Evolutionary conservation across 2,797 vertebrate genomes (phyloP).

Genomic region (Rhadinocentrus ornatus): DNA sequence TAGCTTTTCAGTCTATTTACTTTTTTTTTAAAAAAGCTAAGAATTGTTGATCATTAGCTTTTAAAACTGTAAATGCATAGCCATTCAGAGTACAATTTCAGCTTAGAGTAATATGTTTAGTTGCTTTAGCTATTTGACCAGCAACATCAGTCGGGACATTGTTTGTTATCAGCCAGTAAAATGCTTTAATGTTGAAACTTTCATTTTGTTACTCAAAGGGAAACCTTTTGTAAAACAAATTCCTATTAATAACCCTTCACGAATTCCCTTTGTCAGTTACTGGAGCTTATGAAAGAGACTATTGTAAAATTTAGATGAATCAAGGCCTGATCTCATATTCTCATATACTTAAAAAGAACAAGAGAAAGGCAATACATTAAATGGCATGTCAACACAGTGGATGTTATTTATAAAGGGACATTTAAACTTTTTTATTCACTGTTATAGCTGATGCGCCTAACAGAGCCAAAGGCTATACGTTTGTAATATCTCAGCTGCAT

Average conservation of each 20-base stretch:
- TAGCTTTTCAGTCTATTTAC: conserved; percentile 4
- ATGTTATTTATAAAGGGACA: neutral
- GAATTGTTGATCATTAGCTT: no score
- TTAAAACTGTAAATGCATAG: no score
- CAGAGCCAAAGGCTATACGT: neutral
- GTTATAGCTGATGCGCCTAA: neutral
- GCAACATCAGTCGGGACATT: neutral
- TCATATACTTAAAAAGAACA: no score
- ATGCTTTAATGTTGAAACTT: conserved; percentile 9
- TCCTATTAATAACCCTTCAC: neutral
- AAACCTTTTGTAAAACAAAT: conserved; percentile 12
- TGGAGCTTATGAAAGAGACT: conserved; percentile 18
- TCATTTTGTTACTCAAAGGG: conserved; percentile 1
- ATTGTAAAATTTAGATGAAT: conserved; percentile 22
- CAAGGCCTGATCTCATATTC: neutral
- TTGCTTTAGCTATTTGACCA: no score
- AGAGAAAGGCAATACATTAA: no score
- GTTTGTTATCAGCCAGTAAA: conserved; percentile 43
- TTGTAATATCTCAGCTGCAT: neutral
- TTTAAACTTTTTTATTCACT: neutral
- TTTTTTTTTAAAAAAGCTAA: no score
- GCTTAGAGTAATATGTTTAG: no score
- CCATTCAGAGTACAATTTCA: no score
- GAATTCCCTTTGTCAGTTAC: conserved; percentile 7
- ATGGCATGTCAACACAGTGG: neutral